Conservation (phyloP, 2,888 invertebrate species). For the Agrochola circellaris region DNA sequence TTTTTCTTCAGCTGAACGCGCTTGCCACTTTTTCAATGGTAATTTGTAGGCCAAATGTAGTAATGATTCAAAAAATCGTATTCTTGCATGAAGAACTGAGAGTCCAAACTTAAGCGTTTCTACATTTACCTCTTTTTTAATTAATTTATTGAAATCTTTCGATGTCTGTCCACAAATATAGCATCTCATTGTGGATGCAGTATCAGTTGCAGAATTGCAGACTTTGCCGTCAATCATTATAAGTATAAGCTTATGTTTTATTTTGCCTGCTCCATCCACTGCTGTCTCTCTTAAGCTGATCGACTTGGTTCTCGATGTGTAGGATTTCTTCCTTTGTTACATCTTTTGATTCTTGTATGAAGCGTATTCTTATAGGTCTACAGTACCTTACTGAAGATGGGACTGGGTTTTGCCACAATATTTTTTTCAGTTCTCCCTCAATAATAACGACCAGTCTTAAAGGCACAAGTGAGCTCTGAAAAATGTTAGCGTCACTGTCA, state of each 20-base stretch:
- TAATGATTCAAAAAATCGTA: neutral
- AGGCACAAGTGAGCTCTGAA: slow-evolving; percentile 25
- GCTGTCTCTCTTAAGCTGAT: too few relatives aligned
- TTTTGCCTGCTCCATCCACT: too few relatives aligned
- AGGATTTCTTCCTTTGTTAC: slow-evolving; percentile 4
- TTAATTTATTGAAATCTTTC: slow-evolving; percentile 34
- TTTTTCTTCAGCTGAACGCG: neutral
- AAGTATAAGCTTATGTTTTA: too few relatives aligned
- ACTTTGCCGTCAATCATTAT: neutral
- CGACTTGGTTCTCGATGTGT: too few relatives aligned
- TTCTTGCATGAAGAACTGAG: neutral
- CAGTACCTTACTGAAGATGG: too few relatives aligned
- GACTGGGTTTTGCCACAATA: too few relatives aligned
- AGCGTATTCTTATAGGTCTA: too few relatives aligned
- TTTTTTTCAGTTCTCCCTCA: neutral
- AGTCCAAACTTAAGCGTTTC: slow-evolving; percentile 2
- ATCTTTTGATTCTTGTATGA: neutral
- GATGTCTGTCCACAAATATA: slow-evolving; percentile 49
- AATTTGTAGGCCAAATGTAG: neutral
- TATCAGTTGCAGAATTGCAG: slow-evolving; percentile 33
- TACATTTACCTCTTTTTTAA: neutral
- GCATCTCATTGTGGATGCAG: slow-evolving; percentile 39
- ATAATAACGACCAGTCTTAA: slow-evolving; percentile 15
- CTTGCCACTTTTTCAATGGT: neutral
- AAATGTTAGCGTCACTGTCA: slow-evolving; percentile 18